Base-by-base conservation (phyloP, 2,113 vertebrate species). In the Dolichotis patagonum region DNA sequence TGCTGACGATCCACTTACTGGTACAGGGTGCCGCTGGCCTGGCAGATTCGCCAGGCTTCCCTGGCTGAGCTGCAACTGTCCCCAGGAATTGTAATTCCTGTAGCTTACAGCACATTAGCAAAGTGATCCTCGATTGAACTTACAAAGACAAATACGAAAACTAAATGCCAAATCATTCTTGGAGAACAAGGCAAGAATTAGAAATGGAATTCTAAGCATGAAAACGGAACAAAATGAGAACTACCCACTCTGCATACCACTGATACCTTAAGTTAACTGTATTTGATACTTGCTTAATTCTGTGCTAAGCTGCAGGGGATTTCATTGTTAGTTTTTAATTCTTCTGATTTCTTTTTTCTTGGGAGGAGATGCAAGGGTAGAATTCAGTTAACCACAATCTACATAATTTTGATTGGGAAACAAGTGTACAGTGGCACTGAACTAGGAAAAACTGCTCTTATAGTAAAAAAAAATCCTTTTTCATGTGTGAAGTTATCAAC, bases 141-240 rank as follows among this genome's bases (percentile, higher is more conserved):
- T 86, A 41, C 84, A 86, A 93, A 91, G 90, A 62, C 73, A 46
- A 85, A 90, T 41, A 94, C 91, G 91, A 93, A 97, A 96, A 90
- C 80, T 77, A 81, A 96, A 94, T 43, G 62, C 7, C 88, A 90
- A 85, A 84, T 80, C 63, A 90, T 90, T 91, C 67, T 94, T 60
- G 75, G 60, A 58, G 85, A 30, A 88, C 88, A 94, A 56, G 49
- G n/a, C 17, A n/a, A 83, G 87, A 95, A 75, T 95, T 58, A 90
- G 81, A 95, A 90, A 26, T 46, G 73, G 69, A 85, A 95, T 88
- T 92, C 85, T 69, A 84, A 80, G 93, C 88, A 88, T 63, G 32
- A 62, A 88, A 75, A 95, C 35, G 30, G 20, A 84, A 75, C 19
- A 65, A 77, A 77, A 81, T 2, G n/a, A 43, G 97, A 95, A 94